phyloP scores from a whole-genome alignment of 2,113 vertebrate genomes.

The Caloenas nicobarica region DNA sequence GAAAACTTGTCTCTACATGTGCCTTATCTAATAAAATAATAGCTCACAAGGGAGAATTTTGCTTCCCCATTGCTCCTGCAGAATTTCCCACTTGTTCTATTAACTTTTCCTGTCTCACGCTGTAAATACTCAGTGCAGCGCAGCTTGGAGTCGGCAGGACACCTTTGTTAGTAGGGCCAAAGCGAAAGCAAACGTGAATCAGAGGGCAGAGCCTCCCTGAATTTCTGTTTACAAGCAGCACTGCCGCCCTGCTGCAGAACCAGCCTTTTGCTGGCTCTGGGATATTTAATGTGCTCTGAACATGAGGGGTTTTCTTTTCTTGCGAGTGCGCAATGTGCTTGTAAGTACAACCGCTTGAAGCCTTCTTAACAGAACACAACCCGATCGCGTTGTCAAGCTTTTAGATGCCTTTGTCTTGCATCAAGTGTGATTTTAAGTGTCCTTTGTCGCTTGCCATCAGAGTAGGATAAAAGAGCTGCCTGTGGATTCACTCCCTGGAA shows the following conservation, averaged over 20 bases:
- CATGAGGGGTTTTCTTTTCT: fast-evolving
- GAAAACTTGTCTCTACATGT: constrained; percentile 37
- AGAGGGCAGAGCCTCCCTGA: background rate
- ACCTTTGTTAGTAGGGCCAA: constrained; percentile 15
- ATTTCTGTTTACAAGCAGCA: background rate
- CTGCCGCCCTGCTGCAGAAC: background rate
- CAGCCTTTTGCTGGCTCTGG: background rate
- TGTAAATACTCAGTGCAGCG: background rate
- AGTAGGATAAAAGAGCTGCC: background rate
- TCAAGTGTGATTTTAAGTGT: background rate
- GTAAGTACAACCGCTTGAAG: background rate
- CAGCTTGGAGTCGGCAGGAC: background rate
- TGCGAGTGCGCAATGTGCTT: background rate
- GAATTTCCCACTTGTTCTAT: background rate
- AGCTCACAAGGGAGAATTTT: background rate
- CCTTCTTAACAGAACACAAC: background rate
- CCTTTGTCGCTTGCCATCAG: background rate
- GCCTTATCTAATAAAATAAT: constrained; percentile 50
- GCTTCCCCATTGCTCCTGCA: background rate
- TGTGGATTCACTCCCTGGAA: background rate
- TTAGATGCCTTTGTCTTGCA: constrained; percentile 54
- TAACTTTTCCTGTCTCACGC: background rate
- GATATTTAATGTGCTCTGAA: background rate
- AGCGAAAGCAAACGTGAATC: background rate
- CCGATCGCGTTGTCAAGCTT: background rate